These are phyloP conservation scores for Parasteatoda lunata DNA, from an alignment of 2,888 invertebrate genomes.

Conservation along the genomic window DNA sequence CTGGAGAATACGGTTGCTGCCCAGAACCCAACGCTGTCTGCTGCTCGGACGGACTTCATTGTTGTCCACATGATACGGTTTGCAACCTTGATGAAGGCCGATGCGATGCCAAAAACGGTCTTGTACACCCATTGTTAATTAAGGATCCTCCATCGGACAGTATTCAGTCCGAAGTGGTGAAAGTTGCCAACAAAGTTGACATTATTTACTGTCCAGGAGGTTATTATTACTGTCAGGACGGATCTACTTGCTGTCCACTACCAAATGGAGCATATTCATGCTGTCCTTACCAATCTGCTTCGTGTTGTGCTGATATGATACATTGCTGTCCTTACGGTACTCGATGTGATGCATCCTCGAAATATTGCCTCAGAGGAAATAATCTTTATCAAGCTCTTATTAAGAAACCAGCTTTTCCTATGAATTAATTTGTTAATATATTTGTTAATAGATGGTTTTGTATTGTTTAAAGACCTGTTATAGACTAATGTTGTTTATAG, in stretches of 20 bases:
- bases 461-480: no score
- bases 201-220: neutral
- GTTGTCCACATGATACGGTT: no score
- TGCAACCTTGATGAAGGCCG: no score
- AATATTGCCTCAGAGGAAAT: neutral
- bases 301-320: conserved; percentile 4
- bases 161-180: neutral
- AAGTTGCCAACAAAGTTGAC: neutral
- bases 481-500: no score
- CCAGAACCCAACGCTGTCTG: conserved; percentile 9
- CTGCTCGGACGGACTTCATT: no score
- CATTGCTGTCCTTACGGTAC: neutral
- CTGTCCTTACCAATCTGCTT: conserved; percentile 4
- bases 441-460: no score
- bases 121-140: no score
- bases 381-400: no score
- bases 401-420: no score
- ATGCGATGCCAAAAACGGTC: no score
- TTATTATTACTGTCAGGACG: neutral
- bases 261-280: neutral
- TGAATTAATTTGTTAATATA: no score
- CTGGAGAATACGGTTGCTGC: conserved; percentile 34
- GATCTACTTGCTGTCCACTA: no score
- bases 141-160: neutral
- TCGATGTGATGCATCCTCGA: neutral